Conservation (phyloP, 2,113 vertebrate species). For the Anarrhichthys ocellatus region DNA sequence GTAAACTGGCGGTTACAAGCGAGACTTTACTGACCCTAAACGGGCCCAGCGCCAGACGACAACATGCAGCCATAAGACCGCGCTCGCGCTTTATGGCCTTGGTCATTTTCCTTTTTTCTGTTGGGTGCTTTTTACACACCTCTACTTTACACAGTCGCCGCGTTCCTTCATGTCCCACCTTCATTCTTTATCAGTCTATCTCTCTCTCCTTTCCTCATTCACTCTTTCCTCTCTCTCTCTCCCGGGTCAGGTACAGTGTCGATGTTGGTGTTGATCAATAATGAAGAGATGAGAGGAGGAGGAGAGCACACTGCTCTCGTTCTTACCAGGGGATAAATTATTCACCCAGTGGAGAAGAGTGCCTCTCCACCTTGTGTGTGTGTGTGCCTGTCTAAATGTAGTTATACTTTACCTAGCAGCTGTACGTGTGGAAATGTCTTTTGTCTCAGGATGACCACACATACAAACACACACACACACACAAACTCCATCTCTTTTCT, state of each 20-base stretch:
- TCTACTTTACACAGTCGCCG: slow-evolving; percentile 23
- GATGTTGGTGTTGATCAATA: slow-evolving; percentile 83
- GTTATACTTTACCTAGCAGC: slow-evolving; percentile 52
- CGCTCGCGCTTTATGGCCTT: background rate
- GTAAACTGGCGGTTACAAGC: slow-evolving; percentile 50
- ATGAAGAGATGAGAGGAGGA: slow-evolving; percentile 76
- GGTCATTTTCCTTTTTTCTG: slow-evolving; percentile 25
- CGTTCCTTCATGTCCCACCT: slow-evolving; percentile 10
- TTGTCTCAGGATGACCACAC: slow-evolving; percentile 37
- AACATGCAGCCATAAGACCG: slow-evolving; percentile 35
- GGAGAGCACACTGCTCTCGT: slow-evolving; percentile 67
- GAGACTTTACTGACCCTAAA: slow-evolving; percentile 52
- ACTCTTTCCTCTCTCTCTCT: slow-evolving; percentile 21
- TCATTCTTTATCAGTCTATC: slow-evolving; percentile 10
- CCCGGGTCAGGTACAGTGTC: slow-evolving; percentile 77
- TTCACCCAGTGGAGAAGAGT: slow-evolving; percentile 72
- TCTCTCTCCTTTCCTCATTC: background rate
- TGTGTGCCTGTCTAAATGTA: slow-evolving; percentile 35
- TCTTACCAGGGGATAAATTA: slow-evolving; percentile 77
- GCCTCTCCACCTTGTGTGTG: slow-evolving; percentile 37
- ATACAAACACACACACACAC: background rate
- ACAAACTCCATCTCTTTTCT: slow-evolving; percentile 25
- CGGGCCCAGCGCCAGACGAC: slow-evolving; percentile 18
- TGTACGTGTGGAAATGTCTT: slow-evolving; percentile 36
- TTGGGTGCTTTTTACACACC: slow-evolving; percentile 10